Evolutionary conservation across 92 coral and sea anemone genomes (phyloP), one percentile per base, ranked within the genome.

Genomic region (Parazoanthus darwini): DNA sequence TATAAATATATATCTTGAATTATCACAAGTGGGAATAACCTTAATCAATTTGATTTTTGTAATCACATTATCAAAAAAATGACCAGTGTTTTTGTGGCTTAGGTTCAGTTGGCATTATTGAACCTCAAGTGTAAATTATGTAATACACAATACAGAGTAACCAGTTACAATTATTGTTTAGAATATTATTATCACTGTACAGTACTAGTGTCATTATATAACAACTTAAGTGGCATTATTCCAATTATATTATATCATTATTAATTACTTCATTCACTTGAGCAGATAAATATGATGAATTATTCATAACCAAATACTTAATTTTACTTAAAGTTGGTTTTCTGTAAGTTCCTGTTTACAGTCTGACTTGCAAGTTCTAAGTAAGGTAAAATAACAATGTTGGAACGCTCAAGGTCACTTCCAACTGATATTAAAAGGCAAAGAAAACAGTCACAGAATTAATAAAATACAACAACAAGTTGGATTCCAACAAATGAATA

Each of bases 281-380:
- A 8, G 82, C 14, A 51, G 22, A 46, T 79, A 46, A 54, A 54
- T 48, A 50, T 8, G 7, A 79, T 73, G 22, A 15, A 79, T 50
- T 50, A 46, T 50, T 79, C 11, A 79, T 79, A 15, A 16, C 58
- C 22, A 79, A 18, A 15, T 22, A 35, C 77, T 33, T 73, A 73
- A 79, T 38, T 3, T 78, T 50, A 16, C 22, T 13, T 36, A 25
- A 5, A 36, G n/a, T 14, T 18, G 54, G 38, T 43, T 54, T 51
- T 44, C 36, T 9, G 38, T n/a, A 29, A 50, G 22, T 79, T 79
- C 82, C 67, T 79, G 82, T 54, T 79, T 48, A 79, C 54, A 6
- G 33, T 36, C 25, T 72, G 37, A 15, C 33, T 26, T 44, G 3
- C 79, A 54, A 54, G 59, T 15, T 54, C 59, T 54, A 13, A 13